A percentile compares a stretch with the other conserved stretches of the same genome.
phyloP scores from a whole-genome alignment of 2,797 vertebrate species.

The Lophius americanus region DNA sequence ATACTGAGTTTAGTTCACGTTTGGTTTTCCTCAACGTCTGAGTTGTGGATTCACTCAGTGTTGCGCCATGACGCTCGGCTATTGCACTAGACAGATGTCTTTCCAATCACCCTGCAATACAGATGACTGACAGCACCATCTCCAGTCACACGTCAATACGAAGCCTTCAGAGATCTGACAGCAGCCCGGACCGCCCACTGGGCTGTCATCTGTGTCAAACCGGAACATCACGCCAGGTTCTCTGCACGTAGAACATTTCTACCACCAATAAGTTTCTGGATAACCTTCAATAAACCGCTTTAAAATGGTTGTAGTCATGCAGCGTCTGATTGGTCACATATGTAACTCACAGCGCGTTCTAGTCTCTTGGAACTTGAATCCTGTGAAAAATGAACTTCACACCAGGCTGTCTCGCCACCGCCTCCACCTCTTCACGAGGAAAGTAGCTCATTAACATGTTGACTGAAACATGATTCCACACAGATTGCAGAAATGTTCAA shows the following conservation, averaged over 20 bases:
- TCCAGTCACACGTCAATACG: constrained; percentile 19
- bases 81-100: constrained; percentile 14
- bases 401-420: too few species aligned
- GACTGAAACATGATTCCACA: too few species aligned
- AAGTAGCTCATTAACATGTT: too few species aligned
- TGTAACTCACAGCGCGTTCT: background rate
- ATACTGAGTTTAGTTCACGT: background rate
- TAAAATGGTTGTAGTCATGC: background rate
- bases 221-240: constrained; percentile 6
- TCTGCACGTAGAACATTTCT: constrained; percentile 18
- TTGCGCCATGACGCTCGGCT: background rate
- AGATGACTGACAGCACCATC: constrained; percentile 43
- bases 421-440: too few species aligned
- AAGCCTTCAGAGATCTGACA: constrained; percentile 24
- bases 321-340: background rate
- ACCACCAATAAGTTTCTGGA: background rate
- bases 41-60: background rate
- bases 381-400: background rate
- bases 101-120: constrained; percentile 13
- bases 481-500: too few species aligned
- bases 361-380: background rate
- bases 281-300: background rate
- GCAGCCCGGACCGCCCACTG: constrained; percentile 19
- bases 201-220: constrained; percentile 25
- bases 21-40: background rate